Base-by-base conservation (phyloP, 2,888 invertebrate species). In the Alsophila aescularia region DNA sequence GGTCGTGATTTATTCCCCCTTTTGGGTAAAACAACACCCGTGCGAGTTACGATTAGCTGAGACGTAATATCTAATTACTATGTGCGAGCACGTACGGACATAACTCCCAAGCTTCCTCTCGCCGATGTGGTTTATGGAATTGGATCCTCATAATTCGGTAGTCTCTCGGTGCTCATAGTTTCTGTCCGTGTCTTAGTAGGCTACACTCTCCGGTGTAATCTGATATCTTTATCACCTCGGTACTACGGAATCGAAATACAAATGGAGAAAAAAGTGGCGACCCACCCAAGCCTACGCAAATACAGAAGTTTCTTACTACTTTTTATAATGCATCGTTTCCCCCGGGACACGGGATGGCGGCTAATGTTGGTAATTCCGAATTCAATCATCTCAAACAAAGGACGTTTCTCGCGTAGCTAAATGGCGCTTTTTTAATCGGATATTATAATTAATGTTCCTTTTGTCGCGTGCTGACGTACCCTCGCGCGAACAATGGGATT, bases 391-490 rank as follows among this genome's bases (percentile, higher is more conserved):
- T 87, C 89, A 88, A 90, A 91, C 90, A 90, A 91, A 90, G 83
- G 79, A 79, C 79, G 76, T 78, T 84, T 84, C 87, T 81, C 81
- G 88, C 86, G 83, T 82, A 79, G 80, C 89, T 90, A 89, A 90
- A 90, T 90, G 88, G 85, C 85, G 83, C 61, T 84, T 91, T 92
- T 92, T 90, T 91, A 92, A 92, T 92, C 92, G 91, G 92, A 92
- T 92, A 92, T 91, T 92, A 92, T 92, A 92, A 92, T 92, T 92
- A 92, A 92, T 92, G 92, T 91, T 85, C 85, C 89, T 90, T 92
- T 91, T 90, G 91, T 88, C 90, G 86, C 91, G 90, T 89, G 90
- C 87, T 90, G 90, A 88, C 90, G 83, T 84, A 83, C 87, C 90
- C 89, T 85, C 85, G 88, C 87, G 84, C 87, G 86, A 91, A 91